phyloP scores from a whole-genome alignment of 2,888 invertebrate species.

The Hydroisotoma schaefferi region DNA sequence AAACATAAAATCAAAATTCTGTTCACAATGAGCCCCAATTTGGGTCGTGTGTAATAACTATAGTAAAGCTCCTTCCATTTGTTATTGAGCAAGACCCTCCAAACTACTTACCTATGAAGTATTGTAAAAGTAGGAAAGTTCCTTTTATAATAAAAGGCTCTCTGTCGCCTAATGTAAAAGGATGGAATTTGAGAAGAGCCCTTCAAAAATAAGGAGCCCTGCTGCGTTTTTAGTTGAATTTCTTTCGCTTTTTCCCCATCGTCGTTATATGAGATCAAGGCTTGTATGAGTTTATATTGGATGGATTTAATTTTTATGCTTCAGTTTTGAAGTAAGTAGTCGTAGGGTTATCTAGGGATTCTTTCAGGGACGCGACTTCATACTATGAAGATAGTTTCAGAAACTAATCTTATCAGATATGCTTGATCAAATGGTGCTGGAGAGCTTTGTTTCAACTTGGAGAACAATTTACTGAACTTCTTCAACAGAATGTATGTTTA shows the following conservation, averaged over 20 bases:
- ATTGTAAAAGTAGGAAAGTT: not conserved
- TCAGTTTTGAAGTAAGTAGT: too few species aligned
- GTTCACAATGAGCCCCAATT: not conserved
- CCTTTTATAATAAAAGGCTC: conserved; percentile 1
- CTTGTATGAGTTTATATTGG: not conserved
- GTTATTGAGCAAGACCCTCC: not conserved
- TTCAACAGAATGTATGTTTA: too few species aligned
- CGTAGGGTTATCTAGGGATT: too few species aligned
- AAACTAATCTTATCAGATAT: too few species aligned
- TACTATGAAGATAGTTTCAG: too few species aligned
- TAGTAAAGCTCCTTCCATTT: not conserved
- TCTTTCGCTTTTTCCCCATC: not conserved
- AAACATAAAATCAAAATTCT: not conserved
- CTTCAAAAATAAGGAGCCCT: conserved; percentile 31
- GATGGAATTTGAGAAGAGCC: conserved; percentile 31
- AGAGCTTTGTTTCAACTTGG: too few species aligned
- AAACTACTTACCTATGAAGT: not conserved
- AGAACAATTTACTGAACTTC: too few species aligned
- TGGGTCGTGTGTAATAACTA: not conserved
- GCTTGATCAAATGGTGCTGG: too few species aligned
- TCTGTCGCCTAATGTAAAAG: conserved; percentile 9
- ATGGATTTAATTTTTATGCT: too few species aligned
- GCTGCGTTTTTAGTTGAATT: conserved; percentile 27
- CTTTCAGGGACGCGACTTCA: too few species aligned
- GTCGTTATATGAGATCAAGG: not conserved